Evolutionary conservation across 2,888 invertebrate species (phyloP), one percentile per base, ranked within the genome.

Genomic region (Acronicta psi): DNA sequence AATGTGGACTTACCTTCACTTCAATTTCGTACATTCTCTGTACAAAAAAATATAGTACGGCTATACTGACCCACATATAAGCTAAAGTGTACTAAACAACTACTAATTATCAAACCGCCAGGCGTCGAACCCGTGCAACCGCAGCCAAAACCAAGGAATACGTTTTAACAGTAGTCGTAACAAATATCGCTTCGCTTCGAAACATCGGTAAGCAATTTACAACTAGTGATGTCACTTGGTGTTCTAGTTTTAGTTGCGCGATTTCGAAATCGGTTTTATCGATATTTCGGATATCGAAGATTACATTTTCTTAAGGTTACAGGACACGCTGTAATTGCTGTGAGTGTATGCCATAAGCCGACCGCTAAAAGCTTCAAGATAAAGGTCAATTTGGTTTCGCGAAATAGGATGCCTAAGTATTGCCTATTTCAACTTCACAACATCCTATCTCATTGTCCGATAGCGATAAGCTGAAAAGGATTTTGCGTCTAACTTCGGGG

Each of bases 161-260:
- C 47, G 29, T 49, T 59, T 52, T 13, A 53, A 54, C 45, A 45
- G 18, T 8, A 54, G 31, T 54, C 45, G 73, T 61, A 68, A 77
- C 75, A 75, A 75, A 75, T 75, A 77, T 60, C 65, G 60, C 36
- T 29, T 11, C 44, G 56, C 20, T 61, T 54, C 54, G 63, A 43
- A 74, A 74, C 71, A 77, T 77, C 57, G 75, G 71, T 77, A 74
- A 77, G 75, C 75, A 71, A 77, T 75, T 74, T 66, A 71, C 59
- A 62, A 66, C 59, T 71, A 75, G 75, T 66, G 77, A 34, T 60
- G 75, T 49, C 29, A 36, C 0, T 1, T 6, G 13, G 38, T 41
- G 16, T 18, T 34, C n/a, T 2, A 34, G n/a, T 34, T 34, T 34
- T 7, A n/a, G 34, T 34, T 34, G 31, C 5, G 1, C 16, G 29